Evolutionary conservation across 1,140 invertebrate genomes (phyloP).

Genomic region (Lucilia sericata): DNA sequence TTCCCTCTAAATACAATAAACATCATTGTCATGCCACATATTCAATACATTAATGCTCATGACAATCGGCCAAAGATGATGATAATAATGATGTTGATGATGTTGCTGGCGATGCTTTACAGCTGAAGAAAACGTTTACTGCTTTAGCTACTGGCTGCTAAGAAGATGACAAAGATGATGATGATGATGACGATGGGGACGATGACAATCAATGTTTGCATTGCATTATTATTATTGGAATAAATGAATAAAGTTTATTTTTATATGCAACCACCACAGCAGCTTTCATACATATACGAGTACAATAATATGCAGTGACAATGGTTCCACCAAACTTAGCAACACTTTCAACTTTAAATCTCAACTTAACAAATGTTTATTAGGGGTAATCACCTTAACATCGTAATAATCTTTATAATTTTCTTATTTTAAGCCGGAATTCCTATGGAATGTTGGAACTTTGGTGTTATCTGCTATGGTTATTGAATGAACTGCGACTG

Average conservation of each 20-base stretch:
- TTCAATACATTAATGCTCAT: constrained; percentile 33
- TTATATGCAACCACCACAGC: constrained; percentile 7
- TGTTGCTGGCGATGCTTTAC: neutral
- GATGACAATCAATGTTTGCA: constrained; percentile 56
- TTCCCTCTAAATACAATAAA: constrained; percentile 35
- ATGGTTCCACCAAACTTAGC: constrained; percentile 30
- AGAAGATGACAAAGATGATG: constrained; percentile 9
- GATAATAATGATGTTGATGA: neutral
- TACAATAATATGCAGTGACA: constrained; percentile 27
- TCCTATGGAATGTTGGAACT: no score
- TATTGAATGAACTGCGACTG: no score
- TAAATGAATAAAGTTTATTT: constrained; percentile 37
- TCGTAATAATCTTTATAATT: no score
- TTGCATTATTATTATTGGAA: constrained; percentile 67
- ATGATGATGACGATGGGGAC: neutral
- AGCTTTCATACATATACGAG: neutral
- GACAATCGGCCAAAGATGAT: constrained; percentile 16
- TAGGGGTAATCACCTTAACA: neutral
- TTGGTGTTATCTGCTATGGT: no score
- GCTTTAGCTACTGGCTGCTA: neutral
- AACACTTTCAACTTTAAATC: constrained; percentile 13
- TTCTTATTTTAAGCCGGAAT: no score
- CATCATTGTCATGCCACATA: constrained; percentile 22
- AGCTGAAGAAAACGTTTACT: neutral
- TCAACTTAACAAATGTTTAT: neutral